Evolutionary conservation across 2,888 invertebrate species (phyloP).

Genomic region (Dicranocentrus wangi): DNA sequence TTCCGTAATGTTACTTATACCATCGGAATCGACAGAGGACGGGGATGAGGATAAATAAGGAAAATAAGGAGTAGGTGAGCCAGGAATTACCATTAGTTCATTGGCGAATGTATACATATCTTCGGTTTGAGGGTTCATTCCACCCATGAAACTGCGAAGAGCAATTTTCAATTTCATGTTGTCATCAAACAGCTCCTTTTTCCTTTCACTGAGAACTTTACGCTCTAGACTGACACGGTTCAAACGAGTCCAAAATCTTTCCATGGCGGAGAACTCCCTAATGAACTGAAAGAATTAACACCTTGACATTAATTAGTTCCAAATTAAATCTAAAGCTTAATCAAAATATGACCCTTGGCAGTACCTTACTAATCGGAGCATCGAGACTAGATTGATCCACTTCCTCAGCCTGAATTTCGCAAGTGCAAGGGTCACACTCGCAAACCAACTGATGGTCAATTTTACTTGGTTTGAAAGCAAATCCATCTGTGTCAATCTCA

Average conservation of each 20-base stretch:
- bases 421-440: conserved; percentile 67
- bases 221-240: conserved; percentile 69
- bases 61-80: conserved; percentile 51
- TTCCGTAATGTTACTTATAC: not conserved
- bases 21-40: conserved; percentile 46
- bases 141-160: conserved; percentile 71
- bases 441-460: conserved; percentile 66
- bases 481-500: conserved; percentile 35
- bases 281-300: conserved; percentile 62
- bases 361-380: conserved; percentile 52
- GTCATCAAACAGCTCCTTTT: conserved; percentile 64
- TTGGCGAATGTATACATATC: conserved; percentile 48
- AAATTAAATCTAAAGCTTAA: no score
- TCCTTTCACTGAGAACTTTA: conserved; percentile 56
- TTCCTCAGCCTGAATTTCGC: conserved; percentile 59
- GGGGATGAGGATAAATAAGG: conserved; percentile 42
- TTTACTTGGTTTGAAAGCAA: conserved; percentile 45
- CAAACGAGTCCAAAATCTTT: conserved; percentile 71
- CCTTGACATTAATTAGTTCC: not conserved
- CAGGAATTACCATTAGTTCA: conserved; percentile 66
- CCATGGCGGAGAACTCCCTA: conserved; percentile 69
- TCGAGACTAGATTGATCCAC: conserved; percentile 44
- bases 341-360: no score
- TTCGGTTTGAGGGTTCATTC: conserved; percentile 69
- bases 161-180: conserved; percentile 67